Evolutionary conservation across 92 coral and sea anemone genomes (phyloP).

Genomic region (Desmophyllum pertusum): DNA sequence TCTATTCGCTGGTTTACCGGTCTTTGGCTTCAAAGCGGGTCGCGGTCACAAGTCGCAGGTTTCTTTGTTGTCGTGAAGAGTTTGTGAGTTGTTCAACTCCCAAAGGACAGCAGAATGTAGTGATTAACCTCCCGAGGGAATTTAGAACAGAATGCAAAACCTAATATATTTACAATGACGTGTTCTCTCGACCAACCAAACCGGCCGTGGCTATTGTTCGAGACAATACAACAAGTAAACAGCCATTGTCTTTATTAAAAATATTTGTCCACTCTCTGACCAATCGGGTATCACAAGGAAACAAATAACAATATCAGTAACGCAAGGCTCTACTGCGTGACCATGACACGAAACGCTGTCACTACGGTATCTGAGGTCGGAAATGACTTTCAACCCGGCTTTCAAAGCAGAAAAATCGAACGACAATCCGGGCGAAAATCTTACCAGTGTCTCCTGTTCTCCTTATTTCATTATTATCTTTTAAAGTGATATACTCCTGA

Average conservation of each 20-base stretch:
- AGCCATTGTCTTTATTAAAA: conserved; percentile 11
- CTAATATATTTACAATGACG: conserved; percentile 25
- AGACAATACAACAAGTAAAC: conserved; percentile 12
- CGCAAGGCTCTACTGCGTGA: conserved; percentile 35
- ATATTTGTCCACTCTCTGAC: conserved; percentile 31
- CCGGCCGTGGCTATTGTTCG: conserved; percentile 22
- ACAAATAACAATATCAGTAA: background rate
- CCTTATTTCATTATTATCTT: background rate
- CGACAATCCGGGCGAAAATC: too few species aligned
- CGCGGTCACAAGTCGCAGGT: conserved; percentile 59
- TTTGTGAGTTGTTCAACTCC: conserved; percentile 82
- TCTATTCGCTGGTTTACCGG: conserved; percentile 36
- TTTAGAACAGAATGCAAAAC: conserved; percentile 55
- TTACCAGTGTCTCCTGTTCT: too few species aligned
- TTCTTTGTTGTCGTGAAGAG: conserved; percentile 75
- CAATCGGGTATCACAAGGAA: conserved; percentile 29
- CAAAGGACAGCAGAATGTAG: conserved; percentile 76
- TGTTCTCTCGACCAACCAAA: conserved; percentile 56
- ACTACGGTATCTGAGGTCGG: background rate
- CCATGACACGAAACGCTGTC: conserved; percentile 2
- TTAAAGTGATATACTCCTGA: too few species aligned
- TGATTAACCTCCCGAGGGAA: conserved; percentile 90
- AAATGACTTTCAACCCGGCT: background rate
- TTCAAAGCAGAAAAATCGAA: background rate
- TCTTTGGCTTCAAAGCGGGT: conserved; percentile 39